These are phyloP conservation scores for Neolamprologus hecqui DNA, from an alignment of 2,113 vertebrate species.

Conservation along the genomic window DNA sequence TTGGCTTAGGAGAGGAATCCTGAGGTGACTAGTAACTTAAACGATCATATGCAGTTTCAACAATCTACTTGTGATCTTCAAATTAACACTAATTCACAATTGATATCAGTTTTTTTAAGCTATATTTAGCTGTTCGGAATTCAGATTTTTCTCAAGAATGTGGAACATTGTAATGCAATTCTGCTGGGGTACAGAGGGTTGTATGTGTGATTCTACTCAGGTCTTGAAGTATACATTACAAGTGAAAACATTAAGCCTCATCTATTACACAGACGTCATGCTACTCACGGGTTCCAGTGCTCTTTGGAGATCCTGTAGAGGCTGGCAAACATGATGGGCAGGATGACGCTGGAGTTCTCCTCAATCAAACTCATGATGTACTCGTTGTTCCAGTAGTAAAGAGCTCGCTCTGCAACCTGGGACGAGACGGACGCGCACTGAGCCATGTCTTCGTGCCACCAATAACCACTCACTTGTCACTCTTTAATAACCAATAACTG, in stretches of 20 bases:
- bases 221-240: background rate
- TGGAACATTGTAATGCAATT: background rate
- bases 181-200: background rate
- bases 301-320: slow-evolving; percentile 99
- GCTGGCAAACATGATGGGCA: slow-evolving; percentile 99
- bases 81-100: background rate
- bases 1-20: background rate
- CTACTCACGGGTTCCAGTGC: slow-evolving; percentile 96
- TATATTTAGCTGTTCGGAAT: background rate
- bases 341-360: slow-evolving; percentile 98
- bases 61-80: background rate
- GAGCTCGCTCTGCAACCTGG: slow-evolving; percentile 92
- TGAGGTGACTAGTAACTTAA: background rate
- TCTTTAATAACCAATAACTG: background rate
- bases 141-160: background rate
- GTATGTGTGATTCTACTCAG: background rate
- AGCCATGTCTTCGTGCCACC: rapidly evolving
- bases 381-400: slow-evolving; percentile 99
- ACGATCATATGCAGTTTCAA: background rate
- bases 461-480: background rate
- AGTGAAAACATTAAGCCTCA: background rate
- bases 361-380: slow-evolving; percentile 99
- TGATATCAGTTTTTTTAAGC: background rate
- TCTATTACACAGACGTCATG: background rate
- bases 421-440: background rate